Conservation (phyloP, 1,140 invertebrate genomes). For the Drosophila teissieri region DNA sequence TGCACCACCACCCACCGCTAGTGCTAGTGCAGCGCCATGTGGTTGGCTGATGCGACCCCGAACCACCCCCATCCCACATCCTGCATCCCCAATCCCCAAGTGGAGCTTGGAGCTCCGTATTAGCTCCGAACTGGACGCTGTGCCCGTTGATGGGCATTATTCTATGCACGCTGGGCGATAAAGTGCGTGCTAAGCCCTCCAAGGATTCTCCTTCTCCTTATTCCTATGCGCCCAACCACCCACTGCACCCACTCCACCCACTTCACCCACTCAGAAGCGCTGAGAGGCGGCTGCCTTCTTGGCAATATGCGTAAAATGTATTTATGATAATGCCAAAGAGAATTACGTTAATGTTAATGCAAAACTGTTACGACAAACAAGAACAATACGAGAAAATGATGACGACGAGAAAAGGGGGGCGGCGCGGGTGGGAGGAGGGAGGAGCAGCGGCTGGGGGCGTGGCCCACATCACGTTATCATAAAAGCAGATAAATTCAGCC, state of each 20-base stretch:
- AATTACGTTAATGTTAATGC: constrained; percentile 84
- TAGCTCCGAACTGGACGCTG: neutral
- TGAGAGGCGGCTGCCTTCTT: constrained; percentile 8
- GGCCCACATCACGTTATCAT: constrained; percentile 71
- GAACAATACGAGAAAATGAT: constrained; percentile 81
- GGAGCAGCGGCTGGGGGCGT: neutral
- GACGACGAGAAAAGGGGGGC: constrained; percentile 52
- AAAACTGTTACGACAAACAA: constrained; percentile 82
- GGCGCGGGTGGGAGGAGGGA: neutral
- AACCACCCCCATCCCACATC: constrained; percentile 2
- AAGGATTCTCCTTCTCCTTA: neutral
- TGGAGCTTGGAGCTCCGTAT: neutral
- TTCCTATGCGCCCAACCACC: neutral
- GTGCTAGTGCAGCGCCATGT: constrained; percentile 8
- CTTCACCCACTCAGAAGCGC: neutral
- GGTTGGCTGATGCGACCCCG: constrained; percentile 25
- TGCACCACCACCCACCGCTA: neutral
- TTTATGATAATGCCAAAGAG: constrained; percentile 84
- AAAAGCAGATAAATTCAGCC: constrained; percentile 83
- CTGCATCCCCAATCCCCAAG: too few species aligned
- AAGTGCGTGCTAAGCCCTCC: constrained; percentile 1
- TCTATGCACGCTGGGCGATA: constrained; percentile 48
- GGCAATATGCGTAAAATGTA: constrained; percentile 84
- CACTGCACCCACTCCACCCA: too few species aligned
- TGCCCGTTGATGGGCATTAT: constrained; percentile 51